Base-by-base conservation (phyloP, 37 sponge, comb jelly and placozoan species). In the Aphrocallistes beatrix region DNA sequence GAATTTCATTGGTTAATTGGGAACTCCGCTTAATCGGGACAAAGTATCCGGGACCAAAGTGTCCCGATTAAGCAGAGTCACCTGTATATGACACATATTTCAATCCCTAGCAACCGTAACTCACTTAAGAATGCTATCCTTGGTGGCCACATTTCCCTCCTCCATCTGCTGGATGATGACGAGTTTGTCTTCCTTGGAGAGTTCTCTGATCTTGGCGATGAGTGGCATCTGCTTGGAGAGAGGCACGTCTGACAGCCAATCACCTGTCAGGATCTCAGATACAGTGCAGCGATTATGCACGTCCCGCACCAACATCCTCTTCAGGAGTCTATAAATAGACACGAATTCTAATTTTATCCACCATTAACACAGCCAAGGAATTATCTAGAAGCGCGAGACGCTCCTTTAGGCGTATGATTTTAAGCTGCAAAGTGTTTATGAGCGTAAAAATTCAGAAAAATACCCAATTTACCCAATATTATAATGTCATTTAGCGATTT, bases 81-180 rank as follows among this genome's bases (percentile, higher is more conserved):
- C n/a, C n/a, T n/a, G n/a, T n/a, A n/a, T n/a, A n/a, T n/a, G n/a
- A n/a, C n/a, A n/a, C n/a, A n/a, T n/a, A n/a, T n/a, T n/a, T n/a
- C n/a, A n/a, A n/a, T 21, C 17, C 49, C 49, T 47, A 60, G 75
- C 75, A 3, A 3, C 17, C 28, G n/a, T 19, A 19, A 83, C 90
- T 82, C 37, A 94, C 94, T 81, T 88, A 38, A 91, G 50, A 23
- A 96, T 90, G 34, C 42, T 37, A 8, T 91, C 91, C 17, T 60
- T 82, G 38, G 84, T 88, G 37, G 92, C 97, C 84, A 93, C 91
- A 37, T 92, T 92, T 1, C 94, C 94, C 36, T 85, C 39, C 32
- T 88, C 89, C 91, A 96, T 91, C 1, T 89, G 86, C 23, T 85
- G 47, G 0, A 93, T 51, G 23, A 93, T 89, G 34, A 51, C 39